phyloP scores from a whole-genome alignment of 2,888 invertebrate species.

The Argyresthia goedartella region DNA sequence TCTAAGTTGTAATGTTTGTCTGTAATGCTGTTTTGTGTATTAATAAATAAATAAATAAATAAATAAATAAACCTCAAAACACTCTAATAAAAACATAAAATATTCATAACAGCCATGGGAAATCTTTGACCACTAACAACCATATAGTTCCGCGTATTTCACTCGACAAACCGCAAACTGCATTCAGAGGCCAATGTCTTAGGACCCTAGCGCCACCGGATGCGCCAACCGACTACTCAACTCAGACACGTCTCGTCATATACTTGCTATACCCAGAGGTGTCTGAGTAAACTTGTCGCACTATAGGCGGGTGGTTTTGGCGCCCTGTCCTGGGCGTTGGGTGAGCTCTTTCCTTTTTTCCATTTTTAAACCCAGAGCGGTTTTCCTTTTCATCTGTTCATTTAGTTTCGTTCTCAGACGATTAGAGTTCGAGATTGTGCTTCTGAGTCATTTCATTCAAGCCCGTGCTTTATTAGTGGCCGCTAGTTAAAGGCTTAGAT shows the following conservation, averaged over 20 bases:
- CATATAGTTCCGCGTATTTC: no score
- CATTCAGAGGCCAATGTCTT: slow-evolving; percentile 2
- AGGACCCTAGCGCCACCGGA: slow-evolving; percentile 46
- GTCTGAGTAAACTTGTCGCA: no score
- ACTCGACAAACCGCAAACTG: background rate
- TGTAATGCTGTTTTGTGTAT: no score
- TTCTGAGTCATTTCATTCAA: slow-evolving; percentile 6
- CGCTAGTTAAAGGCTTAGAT: slow-evolving; percentile 3
- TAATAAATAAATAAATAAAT: no score
- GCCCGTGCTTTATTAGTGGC: slow-evolving; percentile 3
- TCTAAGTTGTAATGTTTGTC: no score
- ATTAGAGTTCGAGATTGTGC: background rate
- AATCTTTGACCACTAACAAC: no score
- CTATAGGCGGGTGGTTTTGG: slow-evolving; percentile 25
- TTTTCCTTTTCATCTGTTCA: slow-evolving; percentile 23
- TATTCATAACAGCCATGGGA: no score
- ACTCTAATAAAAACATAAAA: no score
- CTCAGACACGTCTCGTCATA: no score
- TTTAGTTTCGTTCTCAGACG: slow-evolving; percentile 2
- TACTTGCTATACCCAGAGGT: no score
- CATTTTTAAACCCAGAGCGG: slow-evolving; percentile 6
- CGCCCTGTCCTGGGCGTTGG: slow-evolving; percentile 11
- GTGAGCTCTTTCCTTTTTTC: slow-evolving; percentile 15
- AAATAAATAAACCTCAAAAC: no score
- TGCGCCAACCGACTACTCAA: slow-evolving; percentile 13